Evolutionary conservation across 2,888 invertebrate genomes (phyloP), one percentile per base, ranked within the genome.

Genomic region (Pterostichus niger): DNA sequence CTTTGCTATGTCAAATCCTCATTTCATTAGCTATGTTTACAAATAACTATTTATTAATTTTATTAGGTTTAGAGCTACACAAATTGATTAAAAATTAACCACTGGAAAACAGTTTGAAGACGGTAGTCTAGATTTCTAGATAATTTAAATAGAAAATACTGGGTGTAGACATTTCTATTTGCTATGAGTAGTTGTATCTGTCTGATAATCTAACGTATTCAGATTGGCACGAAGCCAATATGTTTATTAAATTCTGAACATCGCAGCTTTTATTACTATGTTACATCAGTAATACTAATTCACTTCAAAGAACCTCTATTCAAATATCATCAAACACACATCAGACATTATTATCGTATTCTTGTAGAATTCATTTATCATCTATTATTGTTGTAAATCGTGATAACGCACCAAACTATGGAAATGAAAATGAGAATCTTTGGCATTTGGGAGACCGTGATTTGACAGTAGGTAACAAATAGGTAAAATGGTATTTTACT

Each of bases 181-280:
- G 6, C 54, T 54, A 59, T 59, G 59, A 59, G 35, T 7, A n/a
- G 35, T n/a, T n/a, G 33, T 31, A 54, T 52, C 54, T 75, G 31
- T 75, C 13, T 13, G 49, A 75, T 52, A 46, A 44, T 73, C 46
- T 75, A n/a, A 75, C 31, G 44, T 71, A 49, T 75, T 75, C 75
- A 54, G 15, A 33, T 33, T 75, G 75, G 75, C 75, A 75, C n/a
- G 11, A 75, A 33, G 75, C 75, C 75, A 75, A 52, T 75, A 33
- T 75, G 24, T 75, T 75, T 52, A 75, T 75, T 73, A 73, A 73
- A 52, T 75, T 75, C 52, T 75, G 31, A 11, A 54, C 71, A 71
- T 46, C 71, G 46, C 46, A 71, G 71, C 46, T 71, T 46, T 71
- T 46, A 71, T 71, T 71, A 71, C 24, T 33, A 6, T 71, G 71